Base-by-base conservation (phyloP, 2,888 invertebrate genomes). In the Hirtodrosophila cameraria region DNA sequence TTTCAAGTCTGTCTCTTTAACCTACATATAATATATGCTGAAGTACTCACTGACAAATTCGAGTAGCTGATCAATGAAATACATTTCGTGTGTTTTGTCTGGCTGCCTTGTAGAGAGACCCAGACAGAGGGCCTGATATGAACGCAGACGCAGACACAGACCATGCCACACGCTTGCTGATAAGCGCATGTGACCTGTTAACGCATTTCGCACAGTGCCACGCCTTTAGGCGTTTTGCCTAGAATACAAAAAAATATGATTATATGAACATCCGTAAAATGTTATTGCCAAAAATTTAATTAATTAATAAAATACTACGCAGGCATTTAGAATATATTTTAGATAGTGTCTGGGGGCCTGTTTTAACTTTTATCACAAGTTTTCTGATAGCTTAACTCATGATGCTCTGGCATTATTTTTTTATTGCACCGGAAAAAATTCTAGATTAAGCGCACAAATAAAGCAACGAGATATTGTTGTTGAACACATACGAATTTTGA, bases 131-230 rank as follows among this genome's bases (percentile, higher is more conserved):
- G n/a, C n/a, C n/a, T n/a, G n/a, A n/a, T n/a, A n/a, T n/a, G n/a
- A n/a, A n/a, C n/a, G 8, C 28, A 45, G 30, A 16, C 23, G n/a
- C 12, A 13, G 25, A 45, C 43, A 38, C 13, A 35, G 33, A 53
- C 18, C 23, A 12, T 11, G 35, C 43, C 60, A 63, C 55, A 50
- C 46, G 33, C 61, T 30, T 30, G 42, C 36, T 82, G 85, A 80
- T 80, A 80, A 82, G 82, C 68, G 75, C 79, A 85, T 85, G 80
- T 80, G 86, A 85, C 79, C 86, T 49, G 62, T 33, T 35, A 43
- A 36, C 20, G 54, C 28, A 42, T 35, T 25, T 54, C 38, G 28
- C 35, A 13, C 8, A 25, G 7, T 38, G 61, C 52, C 64, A 62
- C 63, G 63, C 59, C 61, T 75, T 48, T 35, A 27, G n/a, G 1